Evolutionary conservation across 2,113 vertebrate species (phyloP), one percentile per base, ranked within the genome.

Genomic region (Stegastes partitus): DNA sequence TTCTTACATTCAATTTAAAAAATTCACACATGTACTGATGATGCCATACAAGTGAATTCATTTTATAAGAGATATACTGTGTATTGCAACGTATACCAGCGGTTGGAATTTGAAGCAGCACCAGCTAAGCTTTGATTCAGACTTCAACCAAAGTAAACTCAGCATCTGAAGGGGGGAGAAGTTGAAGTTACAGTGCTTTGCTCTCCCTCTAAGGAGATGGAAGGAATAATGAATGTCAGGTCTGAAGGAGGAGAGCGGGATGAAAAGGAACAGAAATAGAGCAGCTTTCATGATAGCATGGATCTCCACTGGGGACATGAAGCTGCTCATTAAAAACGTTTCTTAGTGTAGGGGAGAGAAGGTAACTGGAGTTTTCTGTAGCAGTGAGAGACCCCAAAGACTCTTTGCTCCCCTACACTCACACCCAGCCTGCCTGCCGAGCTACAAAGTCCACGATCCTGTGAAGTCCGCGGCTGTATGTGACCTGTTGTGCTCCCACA

Each of bases 231-330:
- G 88, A 91, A 85, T 81, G 71, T 81, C 80, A 89, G 79, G 87
- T 86, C 85, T 93, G 82, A 88, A 70, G 81, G 76, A 89, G 76
- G 79, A 76, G 81, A 86, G 73, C 58, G 42, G 84, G 87, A 93
- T 89, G 90, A 91, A 92, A 90, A 80, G 83, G 77, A 92, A 75
- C 88, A 81, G 85, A 88, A 92, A 87, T 88, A 91, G 86, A 90
- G 76, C 78, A 79, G 85, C 86, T 90, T 93, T 91, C 85, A 91
- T 91, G 70, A 84, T 79, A 87, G 87, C 74, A 53, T 44, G 74
- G 84, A 75, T 90, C 77, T 92, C 84, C 89, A 75, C 79, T 85
- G 88, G 90, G 90, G 90, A 88, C 74, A 67, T 25, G 79, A 71
- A 69, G 82, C 70, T 82, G 82, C 89, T 93, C 89, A 90, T 92